Evolutionary conservation across 2,113 vertebrate species (phyloP), one percentile per base, ranked within the genome.

Genomic region (Pollachius pollachius): DNA sequence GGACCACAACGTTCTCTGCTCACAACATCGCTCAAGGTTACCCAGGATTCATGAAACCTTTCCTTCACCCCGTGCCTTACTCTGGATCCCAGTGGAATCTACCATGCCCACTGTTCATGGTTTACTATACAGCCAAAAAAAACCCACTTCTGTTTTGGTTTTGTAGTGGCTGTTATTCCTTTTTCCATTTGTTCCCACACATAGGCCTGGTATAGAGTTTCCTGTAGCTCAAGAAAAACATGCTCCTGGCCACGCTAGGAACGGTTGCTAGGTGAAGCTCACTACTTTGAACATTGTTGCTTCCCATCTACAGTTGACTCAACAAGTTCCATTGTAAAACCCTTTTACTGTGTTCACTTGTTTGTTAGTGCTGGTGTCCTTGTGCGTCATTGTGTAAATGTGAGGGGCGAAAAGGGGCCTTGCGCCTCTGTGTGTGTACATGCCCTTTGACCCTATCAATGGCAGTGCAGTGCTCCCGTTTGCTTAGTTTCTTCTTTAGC

Each of bases 401-500:
- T 62, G 61, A 5, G 12, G 61, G 21, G 61, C 13, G 60, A 25
- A 23, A 25, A 15, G 15, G 21, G 21, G 11, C 15, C 12, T 13
- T 23, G 13, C 21, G 15, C 21, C 41, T 48, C 41, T 64, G 30
- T 62, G 60, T 62, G 59, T 61, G 59, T 41, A 37, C 64, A 62
- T 66, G 59, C 65, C 74, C 61, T 68, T 71, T 71, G 71, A 65
- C 72, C 65, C 30, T 17, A 34, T 61, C 65, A 64, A 66, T 65
- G 56, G 56, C 54, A n/a, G 68, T 66, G 73, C 62, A 74, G 64
- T 57, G 48, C 34, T 25, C 8, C 62, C 9, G 56, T 60, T 23
- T 52, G 48, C 66, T 77, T 71, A n/a, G 62, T 58, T 72, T 67
- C 30, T 71, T 65, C 30, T 71, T 65, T 81, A 66, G 62, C 59